Conservation (phyloP, 2,888 invertebrate species). For the Melipona beecheii region DNA sequence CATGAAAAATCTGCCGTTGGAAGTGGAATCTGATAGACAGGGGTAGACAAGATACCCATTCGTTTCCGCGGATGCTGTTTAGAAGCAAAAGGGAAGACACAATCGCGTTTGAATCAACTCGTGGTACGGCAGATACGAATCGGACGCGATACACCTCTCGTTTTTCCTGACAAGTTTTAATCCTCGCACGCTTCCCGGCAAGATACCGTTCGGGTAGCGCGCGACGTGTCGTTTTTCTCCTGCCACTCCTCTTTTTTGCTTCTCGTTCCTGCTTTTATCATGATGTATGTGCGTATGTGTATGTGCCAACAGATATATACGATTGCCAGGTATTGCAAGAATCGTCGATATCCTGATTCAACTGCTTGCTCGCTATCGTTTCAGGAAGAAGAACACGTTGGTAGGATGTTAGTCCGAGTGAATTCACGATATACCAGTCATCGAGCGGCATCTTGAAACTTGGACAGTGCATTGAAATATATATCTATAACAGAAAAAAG, state of each 20-base stretch:
- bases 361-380: background rate
- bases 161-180: conserved; percentile 29
- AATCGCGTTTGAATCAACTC: conserved; percentile 35
- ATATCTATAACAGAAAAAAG: background rate
- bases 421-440: background rate
- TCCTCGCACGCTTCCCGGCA: conserved; percentile 31
- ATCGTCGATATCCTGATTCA: conserved; percentile 21
- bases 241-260: conserved; percentile 48
- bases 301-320: background rate
- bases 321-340: background rate
- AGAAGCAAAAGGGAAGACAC: background rate
- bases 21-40: conserved; percentile 1
- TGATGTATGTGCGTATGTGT: rapidly evolving
- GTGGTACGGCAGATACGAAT: conserved; percentile 13
- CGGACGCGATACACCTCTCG: background rate
- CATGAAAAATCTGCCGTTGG: background rate
- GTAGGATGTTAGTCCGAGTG: background rate
- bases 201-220: conserved; percentile 50
- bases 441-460: too few relatives aligned
- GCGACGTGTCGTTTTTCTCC: conserved; percentile 53
- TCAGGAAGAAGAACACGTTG: conserved; percentile 5
- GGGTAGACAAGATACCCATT: conserved; percentile 9
- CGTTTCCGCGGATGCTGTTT: conserved; percentile 22
- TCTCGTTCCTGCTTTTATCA: conserved; percentile 16
- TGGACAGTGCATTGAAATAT: too few relatives aligned